Conservation (phyloP, 2,888 invertebrate species). For the Cataglyphis albicans region DNA sequence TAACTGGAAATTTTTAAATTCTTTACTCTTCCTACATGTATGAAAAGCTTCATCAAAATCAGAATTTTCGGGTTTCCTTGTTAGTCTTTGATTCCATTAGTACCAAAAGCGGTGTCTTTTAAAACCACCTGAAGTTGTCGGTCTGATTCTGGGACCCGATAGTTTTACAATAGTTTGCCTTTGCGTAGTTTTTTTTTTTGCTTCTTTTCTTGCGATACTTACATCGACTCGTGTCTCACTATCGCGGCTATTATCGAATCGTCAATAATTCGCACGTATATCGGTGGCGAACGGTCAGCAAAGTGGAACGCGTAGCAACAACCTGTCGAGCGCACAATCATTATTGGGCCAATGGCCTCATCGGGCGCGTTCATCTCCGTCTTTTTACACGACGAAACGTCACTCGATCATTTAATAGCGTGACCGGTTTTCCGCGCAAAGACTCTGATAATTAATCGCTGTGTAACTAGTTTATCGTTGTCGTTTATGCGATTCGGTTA, state of each 20-base stretch:
- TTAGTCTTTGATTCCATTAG: too few species aligned
- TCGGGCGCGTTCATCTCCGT: slow-evolving; percentile 29
- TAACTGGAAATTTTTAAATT: too few species aligned
- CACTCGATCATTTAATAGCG: slow-evolving; percentile 30
- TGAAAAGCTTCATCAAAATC: too few species aligned
- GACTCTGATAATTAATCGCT: slow-evolving; percentile 49
- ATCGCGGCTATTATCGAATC: slow-evolving; percentile 40
- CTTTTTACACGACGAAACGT: slow-evolving; percentile 37
- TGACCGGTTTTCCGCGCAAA: slow-evolving; percentile 47
- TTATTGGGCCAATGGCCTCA: slow-evolving; percentile 31
- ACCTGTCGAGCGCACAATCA: slow-evolving; percentile 24
- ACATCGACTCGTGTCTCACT: background rate
- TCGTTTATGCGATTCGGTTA: slow-evolving; percentile 57
- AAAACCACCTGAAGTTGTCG: too few species aligned
- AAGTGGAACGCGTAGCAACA: slow-evolving; percentile 50
- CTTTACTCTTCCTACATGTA: too few species aligned
- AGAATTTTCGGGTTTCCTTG: too few species aligned
- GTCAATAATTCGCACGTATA: slow-evolving; percentile 31
- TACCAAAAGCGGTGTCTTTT: too few species aligned
- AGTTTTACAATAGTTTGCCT: background rate
- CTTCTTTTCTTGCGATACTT: background rate
- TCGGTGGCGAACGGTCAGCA: slow-evolving; percentile 23
- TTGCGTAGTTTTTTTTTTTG: background rate
- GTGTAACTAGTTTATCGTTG: background rate
- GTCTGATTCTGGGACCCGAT: too few species aligned